Percentiles rank a stretch among this genome's conserved stretches.
Conservation (phyloP, 2,888 invertebrate species). For the Andrena dorsata region DNA sequence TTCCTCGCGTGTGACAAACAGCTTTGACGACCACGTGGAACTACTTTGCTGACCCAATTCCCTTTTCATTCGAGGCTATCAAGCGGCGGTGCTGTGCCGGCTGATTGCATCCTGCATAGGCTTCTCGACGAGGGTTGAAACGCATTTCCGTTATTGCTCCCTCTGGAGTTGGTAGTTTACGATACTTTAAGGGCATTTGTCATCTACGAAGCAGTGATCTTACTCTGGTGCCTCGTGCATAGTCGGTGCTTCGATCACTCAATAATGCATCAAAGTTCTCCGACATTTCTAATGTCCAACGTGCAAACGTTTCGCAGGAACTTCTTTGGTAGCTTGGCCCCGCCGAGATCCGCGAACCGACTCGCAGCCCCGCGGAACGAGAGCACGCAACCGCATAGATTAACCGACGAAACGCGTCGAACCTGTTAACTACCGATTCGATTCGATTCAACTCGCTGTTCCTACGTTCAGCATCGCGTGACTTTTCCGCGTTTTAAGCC, state of each 20-base stretch:
- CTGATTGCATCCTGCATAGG: too few species aligned
- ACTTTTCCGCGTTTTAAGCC: slow-evolving; percentile 57
- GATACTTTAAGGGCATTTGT: too few species aligned
- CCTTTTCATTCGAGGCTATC: too few species aligned
- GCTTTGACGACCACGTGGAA: not conserved
- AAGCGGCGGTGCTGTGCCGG: too few species aligned
- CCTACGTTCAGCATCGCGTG: slow-evolving; percentile 50
- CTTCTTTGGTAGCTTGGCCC: not conserved
- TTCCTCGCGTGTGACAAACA: not conserved
- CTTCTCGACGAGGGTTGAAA: too few species aligned
- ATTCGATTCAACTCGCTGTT: slow-evolving; percentile 29
- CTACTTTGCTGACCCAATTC: not conserved
- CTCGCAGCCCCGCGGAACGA: slow-evolving; percentile 17
- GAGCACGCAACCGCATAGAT: slow-evolving; percentile 43
- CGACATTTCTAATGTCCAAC: not conserved
- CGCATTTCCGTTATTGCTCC: too few species aligned
- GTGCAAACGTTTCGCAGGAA: not conserved
- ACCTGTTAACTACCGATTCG: slow-evolving; percentile 52
- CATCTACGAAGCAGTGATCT: too few species aligned
- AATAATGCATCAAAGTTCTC: too few species aligned
- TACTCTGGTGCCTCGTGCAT: too few species aligned
- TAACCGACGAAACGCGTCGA: slow-evolving; percentile 41
- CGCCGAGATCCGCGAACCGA: not conserved
- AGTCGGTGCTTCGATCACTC: too few species aligned
- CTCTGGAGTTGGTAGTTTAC: too few species aligned